Conservation (phyloP, 2,888 invertebrate genomes). For the Spilarctia lutea region DNA sequence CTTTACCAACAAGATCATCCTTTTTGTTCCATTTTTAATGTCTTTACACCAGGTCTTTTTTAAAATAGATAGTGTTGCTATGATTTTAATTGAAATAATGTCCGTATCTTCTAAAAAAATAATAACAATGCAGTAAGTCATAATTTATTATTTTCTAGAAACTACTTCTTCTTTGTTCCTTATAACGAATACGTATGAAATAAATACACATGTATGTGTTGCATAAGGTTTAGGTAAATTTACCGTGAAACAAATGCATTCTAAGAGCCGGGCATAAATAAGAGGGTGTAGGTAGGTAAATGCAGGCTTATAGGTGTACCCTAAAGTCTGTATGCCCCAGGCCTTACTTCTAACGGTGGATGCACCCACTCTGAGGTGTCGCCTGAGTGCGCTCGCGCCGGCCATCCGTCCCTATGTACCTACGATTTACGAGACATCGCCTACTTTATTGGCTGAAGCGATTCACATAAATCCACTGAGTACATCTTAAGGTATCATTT, state of each 20-base stretch:
- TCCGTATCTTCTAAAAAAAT: no score
- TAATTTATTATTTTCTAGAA: not conserved
- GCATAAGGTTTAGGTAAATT: constrained; percentile 39
- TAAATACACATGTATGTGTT: constrained; percentile 31
- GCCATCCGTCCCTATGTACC: constrained; percentile 71
- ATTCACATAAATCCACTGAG: constrained; percentile 81
- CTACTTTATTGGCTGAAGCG: constrained; percentile 82
- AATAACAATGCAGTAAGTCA: not conserved
- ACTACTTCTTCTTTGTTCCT: constrained; percentile 23
- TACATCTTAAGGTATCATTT: constrained; percentile 69
- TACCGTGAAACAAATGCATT: constrained; percentile 45
- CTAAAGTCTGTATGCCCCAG: constrained; percentile 53
- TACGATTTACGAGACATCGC: constrained; percentile 81
- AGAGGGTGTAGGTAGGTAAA: constrained; percentile 50
- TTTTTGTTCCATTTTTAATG: not conserved
- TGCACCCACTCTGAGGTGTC: constrained; percentile 83
- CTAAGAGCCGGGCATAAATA: constrained; percentile 41
- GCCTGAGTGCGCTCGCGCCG: constrained; percentile 60
- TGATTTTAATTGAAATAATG: not conserved
- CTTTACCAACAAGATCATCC: not conserved
- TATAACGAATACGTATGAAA: constrained; percentile 39
- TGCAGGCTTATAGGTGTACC: constrained; percentile 52
- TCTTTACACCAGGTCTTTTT: not conserved
- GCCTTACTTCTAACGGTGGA: constrained; percentile 73
- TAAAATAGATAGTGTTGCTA: not conserved